Conservation (phyloP, 1,140 invertebrate species). For the Leptestheria dahalacensis region DNA sequence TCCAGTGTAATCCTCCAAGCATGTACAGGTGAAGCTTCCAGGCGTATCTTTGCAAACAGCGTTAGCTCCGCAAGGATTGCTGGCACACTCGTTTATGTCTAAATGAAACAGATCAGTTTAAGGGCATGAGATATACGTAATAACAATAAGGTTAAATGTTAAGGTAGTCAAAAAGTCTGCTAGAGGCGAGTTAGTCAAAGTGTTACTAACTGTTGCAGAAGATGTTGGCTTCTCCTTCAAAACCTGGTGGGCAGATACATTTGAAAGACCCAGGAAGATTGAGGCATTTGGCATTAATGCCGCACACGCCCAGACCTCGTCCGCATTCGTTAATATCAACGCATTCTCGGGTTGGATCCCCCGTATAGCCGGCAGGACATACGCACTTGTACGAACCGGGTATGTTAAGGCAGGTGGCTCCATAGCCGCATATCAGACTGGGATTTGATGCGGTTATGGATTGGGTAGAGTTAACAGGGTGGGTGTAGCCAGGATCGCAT, state of each 20-base stretch:
- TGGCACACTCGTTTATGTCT: constrained; percentile 81
- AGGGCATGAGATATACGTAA: too few species aligned
- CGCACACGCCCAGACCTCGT: constrained; percentile 44
- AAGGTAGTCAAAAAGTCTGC: constrained; percentile 28
- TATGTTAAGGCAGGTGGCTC: constrained; percentile 56
- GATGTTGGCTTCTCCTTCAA: constrained; percentile 45
- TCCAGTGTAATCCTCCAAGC: constrained; percentile 65
- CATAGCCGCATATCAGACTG: constrained; percentile 41
- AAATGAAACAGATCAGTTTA: constrained; percentile 20
- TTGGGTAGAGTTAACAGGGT: constrained; percentile 25
- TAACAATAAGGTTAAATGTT: too few species aligned
- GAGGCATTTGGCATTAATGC: constrained; percentile 62
- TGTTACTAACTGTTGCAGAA: constrained; percentile 61
- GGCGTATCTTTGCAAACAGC: constrained; percentile 70
- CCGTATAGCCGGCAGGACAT: constrained; percentile 54
- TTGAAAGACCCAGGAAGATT: constrained; percentile 70
- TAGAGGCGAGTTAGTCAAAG: constrained; percentile 26
- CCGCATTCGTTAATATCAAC: constrained; percentile 49
- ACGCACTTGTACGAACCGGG: constrained; percentile 55
- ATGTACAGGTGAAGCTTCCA: constrained; percentile 68
- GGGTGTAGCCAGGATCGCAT: constrained; percentile 20
- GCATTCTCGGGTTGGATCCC: constrained; percentile 34
- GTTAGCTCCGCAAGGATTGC: constrained; percentile 67
- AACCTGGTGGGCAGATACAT: constrained; percentile 58
- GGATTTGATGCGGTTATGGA: constrained; percentile 26